phyloP scores from a whole-genome alignment of 2,888 invertebrate genomes.

The Drosophila quinaria region DNA sequence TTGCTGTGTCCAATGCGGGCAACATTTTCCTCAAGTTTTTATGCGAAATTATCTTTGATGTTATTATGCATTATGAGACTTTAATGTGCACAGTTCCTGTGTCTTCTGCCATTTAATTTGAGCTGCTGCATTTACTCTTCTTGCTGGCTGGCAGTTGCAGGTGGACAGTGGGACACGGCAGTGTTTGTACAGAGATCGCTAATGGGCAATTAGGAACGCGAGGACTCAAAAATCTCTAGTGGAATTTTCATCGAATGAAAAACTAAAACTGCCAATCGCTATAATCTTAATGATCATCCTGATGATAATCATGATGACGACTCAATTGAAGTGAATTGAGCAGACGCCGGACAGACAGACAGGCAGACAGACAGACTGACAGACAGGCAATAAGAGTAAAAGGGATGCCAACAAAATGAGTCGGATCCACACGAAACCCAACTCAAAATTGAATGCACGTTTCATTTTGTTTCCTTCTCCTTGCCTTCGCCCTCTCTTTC shows the following conservation, averaged over 20 bases:
- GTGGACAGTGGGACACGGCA: not conserved
- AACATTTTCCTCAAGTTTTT: conserved; percentile 47
- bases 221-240: conserved; percentile 33
- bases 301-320: conserved; percentile 51
- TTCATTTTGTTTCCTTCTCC: conserved; percentile 37
- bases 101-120: conserved; percentile 57
- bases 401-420: conserved; percentile 28
- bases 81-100: conserved; percentile 75
- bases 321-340: conserved; percentile 61
- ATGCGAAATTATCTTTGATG: conserved; percentile 73
- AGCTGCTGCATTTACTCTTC: conserved; percentile 10
- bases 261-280: conserved; percentile 26
- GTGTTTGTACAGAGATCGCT: conserved; percentile 34
- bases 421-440: conserved; percentile 40
- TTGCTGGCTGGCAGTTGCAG: conserved; percentile 1
- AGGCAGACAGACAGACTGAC: not conserved
- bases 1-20: conserved; percentile 62
- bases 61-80: conserved; percentile 75
- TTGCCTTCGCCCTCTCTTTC: conserved; percentile 14
- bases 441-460: conserved; percentile 60
- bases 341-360: conserved; percentile 13
- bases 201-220: conserved; percentile 33
- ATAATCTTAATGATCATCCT: conserved; percentile 33
- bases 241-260: conserved; percentile 41
- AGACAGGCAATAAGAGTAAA: not conserved